Evolutionary conservation across 2,113 vertebrate species (phyloP).

Genomic region (Corythaeola cristata): DNA sequence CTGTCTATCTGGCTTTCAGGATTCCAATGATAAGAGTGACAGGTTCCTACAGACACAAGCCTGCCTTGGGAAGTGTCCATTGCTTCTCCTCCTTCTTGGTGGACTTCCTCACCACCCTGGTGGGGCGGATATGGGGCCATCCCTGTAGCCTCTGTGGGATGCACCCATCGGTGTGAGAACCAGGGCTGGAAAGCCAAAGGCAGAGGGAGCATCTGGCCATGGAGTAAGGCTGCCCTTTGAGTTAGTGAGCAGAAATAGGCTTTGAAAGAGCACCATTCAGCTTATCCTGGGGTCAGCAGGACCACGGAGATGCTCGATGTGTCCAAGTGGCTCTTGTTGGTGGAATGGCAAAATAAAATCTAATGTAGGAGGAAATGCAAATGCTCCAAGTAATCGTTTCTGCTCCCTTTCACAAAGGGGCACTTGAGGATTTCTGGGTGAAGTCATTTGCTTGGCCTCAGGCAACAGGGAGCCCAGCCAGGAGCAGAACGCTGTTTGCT

Average conservation of each 20-base stretch:
- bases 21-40: background rate
- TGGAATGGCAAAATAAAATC: background rate
- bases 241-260: background rate
- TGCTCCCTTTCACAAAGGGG: background rate
- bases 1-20: background rate
- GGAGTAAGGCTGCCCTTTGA: background rate
- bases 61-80: background rate
- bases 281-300: background rate
- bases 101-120: rapidly evolving
- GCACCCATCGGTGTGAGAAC: rapidly evolving
- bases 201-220: background rate
- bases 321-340: background rate
- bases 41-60: background rate
- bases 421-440: background rate
- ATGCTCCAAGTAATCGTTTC: rapidly evolving
- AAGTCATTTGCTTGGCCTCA: background rate
- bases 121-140: too few relatives aligned
- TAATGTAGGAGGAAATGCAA: background rate
- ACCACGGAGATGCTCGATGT: background rate
- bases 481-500: background rate
- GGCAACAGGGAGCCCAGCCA: background rate
- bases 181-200: background rate
- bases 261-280: background rate
- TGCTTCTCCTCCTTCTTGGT: background rate
- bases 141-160: background rate